Percentiles rank a stretch among this genome's conserved stretches.
Evolutionary conservation across 2,797 vertebrate genomes (phyloP).

Genomic region (Gobionotothen gibberifrons): DNA sequence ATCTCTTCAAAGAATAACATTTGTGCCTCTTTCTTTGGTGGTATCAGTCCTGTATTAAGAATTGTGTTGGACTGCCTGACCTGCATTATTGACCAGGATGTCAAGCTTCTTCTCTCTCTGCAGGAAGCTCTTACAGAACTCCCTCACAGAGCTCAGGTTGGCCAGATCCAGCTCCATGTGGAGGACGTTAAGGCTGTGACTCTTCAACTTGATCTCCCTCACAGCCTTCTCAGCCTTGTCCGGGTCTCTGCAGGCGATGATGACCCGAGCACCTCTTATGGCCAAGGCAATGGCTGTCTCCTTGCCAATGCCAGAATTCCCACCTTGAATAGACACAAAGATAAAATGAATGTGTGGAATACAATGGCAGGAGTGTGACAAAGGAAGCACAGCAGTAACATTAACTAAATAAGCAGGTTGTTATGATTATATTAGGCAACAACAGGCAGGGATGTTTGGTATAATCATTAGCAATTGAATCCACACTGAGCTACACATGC

Average conservation of each 20-base stretch:
- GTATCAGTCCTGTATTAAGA: not conserved
- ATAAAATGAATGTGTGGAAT: not conserved
- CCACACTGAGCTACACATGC: too few relatives aligned
- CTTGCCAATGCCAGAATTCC: constrained; percentile 85
- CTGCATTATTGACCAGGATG: constrained; percentile 86
- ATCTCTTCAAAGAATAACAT: not conserved
- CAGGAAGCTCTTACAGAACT: constrained; percentile 83
- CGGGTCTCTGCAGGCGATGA: constrained; percentile 82
- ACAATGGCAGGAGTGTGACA: not conserved
- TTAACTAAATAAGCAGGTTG: too few relatives aligned
- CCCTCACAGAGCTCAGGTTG: constrained; percentile 81
- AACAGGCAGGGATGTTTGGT: too few relatives aligned
- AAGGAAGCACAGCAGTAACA: too few relatives aligned
- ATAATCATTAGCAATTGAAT: too few relatives aligned
- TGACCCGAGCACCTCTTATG: constrained; percentile 82
- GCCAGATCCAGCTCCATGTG: constrained; percentile 85
- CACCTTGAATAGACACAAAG: constrained; percentile 68
- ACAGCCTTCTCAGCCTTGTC: constrained; percentile 79
- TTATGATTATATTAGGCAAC: too few relatives aligned
- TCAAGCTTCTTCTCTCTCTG: constrained; percentile 85
- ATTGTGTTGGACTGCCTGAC: constrained; percentile 53
- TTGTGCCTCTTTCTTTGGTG: not conserved
- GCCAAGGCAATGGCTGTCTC: constrained; percentile 85
- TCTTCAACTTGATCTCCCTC: constrained; percentile 81
- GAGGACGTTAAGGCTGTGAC: constrained; percentile 79